Evolutionary conservation across 92 coral and sea anemone species (phyloP).

Genomic region (Desmophyllum pertusum): DNA sequence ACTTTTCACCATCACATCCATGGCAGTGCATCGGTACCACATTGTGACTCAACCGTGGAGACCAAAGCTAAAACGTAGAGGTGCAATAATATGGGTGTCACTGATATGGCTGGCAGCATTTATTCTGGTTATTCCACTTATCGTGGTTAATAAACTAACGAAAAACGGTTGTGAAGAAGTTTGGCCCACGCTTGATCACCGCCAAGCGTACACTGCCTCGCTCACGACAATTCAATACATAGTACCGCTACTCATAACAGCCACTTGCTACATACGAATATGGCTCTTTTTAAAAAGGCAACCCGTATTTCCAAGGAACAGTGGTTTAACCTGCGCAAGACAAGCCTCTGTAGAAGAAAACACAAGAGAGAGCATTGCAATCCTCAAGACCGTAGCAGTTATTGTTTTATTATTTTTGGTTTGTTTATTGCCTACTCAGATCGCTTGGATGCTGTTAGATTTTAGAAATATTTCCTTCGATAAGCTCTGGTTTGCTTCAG

Average conservation of each 20-base stretch:
- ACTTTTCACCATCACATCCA: constrained; percentile 62
- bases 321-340: neutral
- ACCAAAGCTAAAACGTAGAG: constrained; percentile 35
- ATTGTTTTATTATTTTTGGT: constrained; percentile 70
- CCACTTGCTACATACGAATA: constrained; percentile 68
- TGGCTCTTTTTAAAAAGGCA: constrained; percentile 50
- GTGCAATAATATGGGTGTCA: constrained; percentile 39
- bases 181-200: constrained; percentile 52
- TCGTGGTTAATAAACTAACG: constrained; percentile 43
- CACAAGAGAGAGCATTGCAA: constrained; percentile 60
- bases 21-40: constrained; percentile 66
- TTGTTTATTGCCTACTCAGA: constrained; percentile 70
- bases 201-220: constrained; percentile 45
- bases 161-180: constrained; percentile 45
- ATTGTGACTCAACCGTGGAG: constrained; percentile 67
- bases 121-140: constrained; percentile 55
- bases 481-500: constrained; percentile 56
- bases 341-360: constrained; percentile 32
- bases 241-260: constrained; percentile 69
- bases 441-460: constrained; percentile 84
- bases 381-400: constrained; percentile 73
- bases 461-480: constrained; percentile 56
- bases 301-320: constrained; percentile 42
- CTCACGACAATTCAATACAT: constrained; percentile 61
- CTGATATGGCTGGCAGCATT: constrained; percentile 58